A percentile compares a stretch with the other conserved stretches of the same genome.
Evolutionary conservation across 2,888 invertebrate species (phyloP).

Genomic region (Trichogramma evanescens): DNA sequence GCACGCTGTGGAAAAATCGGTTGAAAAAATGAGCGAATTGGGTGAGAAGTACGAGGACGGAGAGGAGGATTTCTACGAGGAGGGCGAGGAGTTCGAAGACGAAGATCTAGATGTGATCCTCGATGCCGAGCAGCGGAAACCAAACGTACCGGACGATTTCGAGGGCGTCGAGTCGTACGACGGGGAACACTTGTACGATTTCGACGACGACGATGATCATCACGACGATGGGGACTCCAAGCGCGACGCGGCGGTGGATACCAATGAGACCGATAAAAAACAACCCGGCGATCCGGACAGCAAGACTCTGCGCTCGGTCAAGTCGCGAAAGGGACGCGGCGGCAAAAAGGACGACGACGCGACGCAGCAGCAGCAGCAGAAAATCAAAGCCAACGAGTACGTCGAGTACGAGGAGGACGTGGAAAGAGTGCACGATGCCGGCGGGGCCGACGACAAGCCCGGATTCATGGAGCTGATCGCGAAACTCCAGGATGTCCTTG

Average conservation of each 20-base stretch:
- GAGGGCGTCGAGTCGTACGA: no score
- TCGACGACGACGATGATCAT: background rate
- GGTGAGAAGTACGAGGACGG: background rate
- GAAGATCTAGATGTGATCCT: background rate
- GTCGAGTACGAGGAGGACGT: conserved; percentile 30
- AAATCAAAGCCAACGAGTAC: conserved; percentile 11
- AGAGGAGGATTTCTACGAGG: no score
- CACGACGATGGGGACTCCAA: background rate
- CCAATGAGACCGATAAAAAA: background rate
- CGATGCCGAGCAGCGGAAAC: conserved; percentile 26
- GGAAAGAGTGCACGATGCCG: background rate
- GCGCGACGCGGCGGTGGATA: background rate
- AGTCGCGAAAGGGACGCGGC: background rate
- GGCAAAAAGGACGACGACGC: background rate
- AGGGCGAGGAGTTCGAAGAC: background rate
- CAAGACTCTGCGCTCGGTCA: background rate
- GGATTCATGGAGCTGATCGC: conserved; percentile 1
- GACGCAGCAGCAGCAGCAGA: background rate
- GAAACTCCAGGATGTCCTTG: conserved; percentile 5
- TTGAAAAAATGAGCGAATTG: background rate
- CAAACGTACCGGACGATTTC: no score
- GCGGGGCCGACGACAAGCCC: background rate
- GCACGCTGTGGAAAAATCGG: background rate
- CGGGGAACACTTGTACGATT: background rate
- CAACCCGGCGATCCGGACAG: background rate